These are phyloP conservation scores for Cladopsammia gracilis DNA, from an alignment of 64 coral and sea anemone species.

Conservation along the genomic window DNA sequence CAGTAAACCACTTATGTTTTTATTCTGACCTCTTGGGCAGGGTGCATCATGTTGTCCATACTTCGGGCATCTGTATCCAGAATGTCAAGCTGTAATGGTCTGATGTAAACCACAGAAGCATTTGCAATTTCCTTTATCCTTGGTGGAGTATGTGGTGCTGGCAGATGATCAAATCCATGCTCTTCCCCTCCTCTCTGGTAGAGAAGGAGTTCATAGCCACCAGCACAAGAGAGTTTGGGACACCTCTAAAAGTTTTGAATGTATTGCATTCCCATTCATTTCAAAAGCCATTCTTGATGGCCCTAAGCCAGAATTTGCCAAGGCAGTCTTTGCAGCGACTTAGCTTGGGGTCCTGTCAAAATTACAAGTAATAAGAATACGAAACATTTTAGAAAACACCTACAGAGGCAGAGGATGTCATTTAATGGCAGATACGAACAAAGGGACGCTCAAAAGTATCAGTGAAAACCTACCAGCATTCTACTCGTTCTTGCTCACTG, in stretches of 20 bases:
- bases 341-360: constrained; percentile 60
- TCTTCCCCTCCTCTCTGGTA: constrained; percentile 79
- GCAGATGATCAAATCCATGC: constrained; percentile 67
- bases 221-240: constrained; percentile 58
- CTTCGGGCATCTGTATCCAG: constrained; percentile 41
- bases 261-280: constrained; percentile 64
- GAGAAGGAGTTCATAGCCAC: constrained; percentile 78
- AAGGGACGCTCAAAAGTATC: too few species aligned
- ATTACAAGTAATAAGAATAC: too few species aligned
- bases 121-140: constrained; percentile 82
- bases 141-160: constrained; percentile 65
- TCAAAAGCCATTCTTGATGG: constrained; percentile 70
- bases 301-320: constrained; percentile 74
- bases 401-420: too few species aligned
- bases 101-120: constrained; percentile 73
- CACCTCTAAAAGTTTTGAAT: constrained; percentile 60
- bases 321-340: constrained; percentile 62
- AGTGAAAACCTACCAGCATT: too few species aligned
- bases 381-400: too few species aligned
- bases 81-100: constrained; percentile 72
- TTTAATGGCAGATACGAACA: too few species aligned
- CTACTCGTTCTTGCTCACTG: neutral
- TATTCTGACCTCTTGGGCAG: constrained; percentile 50
- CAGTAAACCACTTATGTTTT: constrained; percentile 44
- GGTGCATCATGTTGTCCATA: constrained; percentile 29